Evolutionary conservation across 2,888 invertebrate genomes (phyloP).

Genomic region (Microctonus brassicae): DNA sequence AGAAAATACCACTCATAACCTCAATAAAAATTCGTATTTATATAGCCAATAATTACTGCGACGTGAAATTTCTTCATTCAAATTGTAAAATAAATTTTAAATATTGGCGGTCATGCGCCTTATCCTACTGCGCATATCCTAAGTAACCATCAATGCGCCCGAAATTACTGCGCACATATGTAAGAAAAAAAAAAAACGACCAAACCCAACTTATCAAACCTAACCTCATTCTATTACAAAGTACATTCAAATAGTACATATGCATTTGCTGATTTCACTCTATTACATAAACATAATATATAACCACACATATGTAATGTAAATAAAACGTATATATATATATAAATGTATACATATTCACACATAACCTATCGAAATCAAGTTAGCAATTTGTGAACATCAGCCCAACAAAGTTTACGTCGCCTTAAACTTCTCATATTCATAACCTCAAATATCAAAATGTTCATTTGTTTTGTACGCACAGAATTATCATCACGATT

Average conservation of each 20-base stretch:
- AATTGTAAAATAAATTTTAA: not conserved
- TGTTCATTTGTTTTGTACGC: no score
- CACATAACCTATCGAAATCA: no score
- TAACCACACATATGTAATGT: not conserved
- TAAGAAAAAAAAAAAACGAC: no score
- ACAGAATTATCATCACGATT: no score
- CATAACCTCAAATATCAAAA: no score
- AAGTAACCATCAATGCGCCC: not conserved
- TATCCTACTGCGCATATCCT: not conserved
- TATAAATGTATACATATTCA: not conserved
- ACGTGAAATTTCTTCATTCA: no score
- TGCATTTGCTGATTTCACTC: not conserved
- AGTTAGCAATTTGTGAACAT: not conserved
- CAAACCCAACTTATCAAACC: not conserved
- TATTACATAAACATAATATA: slow-evolving; percentile 13
- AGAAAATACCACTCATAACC: not conserved
- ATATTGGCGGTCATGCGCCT: not conserved
- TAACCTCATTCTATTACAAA: not conserved
- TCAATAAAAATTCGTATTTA: not conserved
- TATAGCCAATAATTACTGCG: no score
- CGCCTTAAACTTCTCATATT: no score
- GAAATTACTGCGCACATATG: not conserved
- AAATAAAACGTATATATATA: not conserved
- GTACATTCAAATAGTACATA: no score
- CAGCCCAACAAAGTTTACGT: no score